Conservation (phyloP, 2,888 invertebrate genomes). For the Catocala fraxini region DNA sequence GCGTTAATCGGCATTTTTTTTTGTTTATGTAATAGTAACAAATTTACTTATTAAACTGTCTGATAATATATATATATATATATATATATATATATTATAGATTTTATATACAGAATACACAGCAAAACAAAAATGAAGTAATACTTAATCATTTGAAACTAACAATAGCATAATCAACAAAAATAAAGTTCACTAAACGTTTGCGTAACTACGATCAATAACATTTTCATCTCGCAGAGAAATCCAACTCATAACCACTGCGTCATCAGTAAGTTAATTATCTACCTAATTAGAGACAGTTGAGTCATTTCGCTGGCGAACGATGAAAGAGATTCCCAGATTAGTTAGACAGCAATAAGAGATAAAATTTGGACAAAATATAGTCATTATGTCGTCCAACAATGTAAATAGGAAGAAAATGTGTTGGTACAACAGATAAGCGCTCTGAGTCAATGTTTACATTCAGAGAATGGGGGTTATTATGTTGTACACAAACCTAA, state of each 20-base stretch:
- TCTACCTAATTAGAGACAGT: slow-evolving; percentile 7
- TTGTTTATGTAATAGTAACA: too few relatives aligned
- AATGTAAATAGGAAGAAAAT: slow-evolving; percentile 44
- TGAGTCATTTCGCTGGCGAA: slow-evolving; percentile 34
- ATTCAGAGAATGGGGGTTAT: not conserved
- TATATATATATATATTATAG: too few relatives aligned
- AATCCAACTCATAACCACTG: not conserved
- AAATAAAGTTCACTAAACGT: too few relatives aligned
- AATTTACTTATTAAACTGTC: too few relatives aligned
- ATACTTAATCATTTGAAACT: too few relatives aligned
- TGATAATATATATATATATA: too few relatives aligned
- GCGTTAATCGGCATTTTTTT: too few relatives aligned
- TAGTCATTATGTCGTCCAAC: slow-evolving; percentile 27
- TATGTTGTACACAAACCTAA: not conserved
- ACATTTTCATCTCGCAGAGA: too few relatives aligned
- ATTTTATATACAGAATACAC: too few relatives aligned
- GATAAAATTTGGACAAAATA: slow-evolving; percentile 27
- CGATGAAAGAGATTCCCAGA: slow-evolving; percentile 35
- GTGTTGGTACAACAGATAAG: slow-evolving; percentile 13
- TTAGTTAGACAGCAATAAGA: slow-evolving; percentile 3
- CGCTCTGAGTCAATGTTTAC: slow-evolving; percentile 16
- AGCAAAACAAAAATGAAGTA: too few relatives aligned
- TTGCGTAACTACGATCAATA: too few relatives aligned
- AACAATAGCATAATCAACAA: too few relatives aligned
- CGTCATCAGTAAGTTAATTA: not conserved